These are phyloP conservation scores for Cheilosia scutellata DNA, from an alignment of 2,888 invertebrate genomes.

Conservation along the genomic window DNA sequence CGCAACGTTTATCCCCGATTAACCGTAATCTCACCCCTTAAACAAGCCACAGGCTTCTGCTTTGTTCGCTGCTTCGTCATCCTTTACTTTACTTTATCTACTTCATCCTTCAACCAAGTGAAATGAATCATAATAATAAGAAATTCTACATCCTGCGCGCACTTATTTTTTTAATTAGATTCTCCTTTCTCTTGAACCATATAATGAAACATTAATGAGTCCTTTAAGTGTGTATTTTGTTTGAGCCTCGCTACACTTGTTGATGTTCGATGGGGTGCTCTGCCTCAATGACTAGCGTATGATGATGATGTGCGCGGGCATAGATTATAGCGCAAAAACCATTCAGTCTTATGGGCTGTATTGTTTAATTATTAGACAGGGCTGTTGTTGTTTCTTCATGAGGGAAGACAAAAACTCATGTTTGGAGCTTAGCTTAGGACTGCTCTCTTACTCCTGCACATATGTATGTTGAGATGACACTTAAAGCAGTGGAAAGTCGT, in stretches of 20 bases:
- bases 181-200: slow-evolving; percentile 52
- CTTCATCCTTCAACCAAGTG: background rate
- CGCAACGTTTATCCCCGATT: slow-evolving; percentile 59
- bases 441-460: too few species aligned
- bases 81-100: background rate
- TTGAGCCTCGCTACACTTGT: slow-evolving; percentile 55
- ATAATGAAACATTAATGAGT: slow-evolving; percentile 72
- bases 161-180: slow-evolving; percentile 72
- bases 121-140: slow-evolving; percentile 58
- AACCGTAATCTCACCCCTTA: slow-evolving; percentile 48
- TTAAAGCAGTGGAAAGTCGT: too few species aligned
- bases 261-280: slow-evolving; percentile 35
- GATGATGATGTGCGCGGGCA: slow-evolving; percentile 15
- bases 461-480: too few species aligned
- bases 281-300: slow-evolving; percentile 24
- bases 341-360: slow-evolving; percentile 36
- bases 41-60: slow-evolving; percentile 22
- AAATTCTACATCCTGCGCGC: slow-evolving; percentile 56
- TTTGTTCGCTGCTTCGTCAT: slow-evolving; percentile 10
- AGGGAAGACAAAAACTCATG: background rate
- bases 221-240: slow-evolving; percentile 61
- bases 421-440: too few species aligned
- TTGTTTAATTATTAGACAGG: slow-evolving; percentile 51
- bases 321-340: slow-evolving; percentile 44
- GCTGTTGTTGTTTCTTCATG: slow-evolving; percentile 6